phyloP scores from a whole-genome alignment of 2,113 vertebrate genomes.

The Otus sunia region DNA sequence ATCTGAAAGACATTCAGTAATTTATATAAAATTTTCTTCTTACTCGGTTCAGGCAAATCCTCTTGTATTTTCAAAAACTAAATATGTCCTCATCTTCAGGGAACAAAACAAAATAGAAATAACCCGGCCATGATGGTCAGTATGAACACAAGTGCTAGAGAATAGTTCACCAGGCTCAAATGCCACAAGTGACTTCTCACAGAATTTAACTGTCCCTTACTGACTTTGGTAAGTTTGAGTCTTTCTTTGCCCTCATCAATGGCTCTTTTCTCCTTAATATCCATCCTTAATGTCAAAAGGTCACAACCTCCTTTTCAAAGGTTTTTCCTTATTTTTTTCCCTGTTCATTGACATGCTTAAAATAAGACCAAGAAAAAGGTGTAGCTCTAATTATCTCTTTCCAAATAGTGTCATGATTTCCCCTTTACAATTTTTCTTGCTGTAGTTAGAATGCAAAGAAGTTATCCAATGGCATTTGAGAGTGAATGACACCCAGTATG shows the following conservation, averaged over 20 bases:
- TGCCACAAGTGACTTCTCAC: background rate
- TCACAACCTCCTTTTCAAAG: background rate
- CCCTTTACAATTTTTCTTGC: background rate
- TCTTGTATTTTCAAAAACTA: background rate
- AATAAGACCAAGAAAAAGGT: background rate
- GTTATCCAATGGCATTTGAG: background rate
- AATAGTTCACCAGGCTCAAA: background rate
- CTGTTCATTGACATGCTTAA: background rate
- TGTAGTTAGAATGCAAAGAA: background rate
- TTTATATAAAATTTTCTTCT: background rate
- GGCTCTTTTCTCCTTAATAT: background rate
- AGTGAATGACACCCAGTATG: background rate
- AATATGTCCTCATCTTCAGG: background rate
- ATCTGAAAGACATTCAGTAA: background rate
- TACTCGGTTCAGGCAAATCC: background rate
- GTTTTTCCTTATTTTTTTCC: background rate
- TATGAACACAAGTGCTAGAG: background rate
- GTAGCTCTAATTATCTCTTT: background rate
- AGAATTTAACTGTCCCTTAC: background rate
- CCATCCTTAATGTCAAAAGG: background rate
- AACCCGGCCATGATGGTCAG: rapidly evolving
- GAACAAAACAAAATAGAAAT: background rate
- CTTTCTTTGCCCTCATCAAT: background rate
- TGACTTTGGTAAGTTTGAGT: background rate
- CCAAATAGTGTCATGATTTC: background rate